phyloP scores from a whole-genome alignment of 2,888 invertebrate genomes.

The Xylophagus ater region DNA sequence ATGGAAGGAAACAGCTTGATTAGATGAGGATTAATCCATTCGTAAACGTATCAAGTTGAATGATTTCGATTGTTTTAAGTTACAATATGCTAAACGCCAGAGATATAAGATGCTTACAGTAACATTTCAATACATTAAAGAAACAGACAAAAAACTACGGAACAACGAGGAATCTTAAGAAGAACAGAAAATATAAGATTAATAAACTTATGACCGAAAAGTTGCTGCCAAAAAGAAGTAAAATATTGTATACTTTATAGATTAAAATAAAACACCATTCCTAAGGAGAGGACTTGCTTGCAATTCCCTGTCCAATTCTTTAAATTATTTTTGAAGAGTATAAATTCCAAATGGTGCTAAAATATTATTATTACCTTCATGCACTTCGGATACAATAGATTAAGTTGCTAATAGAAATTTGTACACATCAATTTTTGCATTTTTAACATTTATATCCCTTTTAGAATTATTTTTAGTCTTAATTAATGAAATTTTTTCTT shows the following conservation, averaged over 20 bases:
- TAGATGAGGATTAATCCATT: constrained; percentile 75
- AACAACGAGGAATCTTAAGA: constrained; percentile 36
- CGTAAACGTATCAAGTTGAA: constrained; percentile 75
- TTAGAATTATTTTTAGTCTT: too few species aligned
- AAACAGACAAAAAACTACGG: constrained; percentile 54
- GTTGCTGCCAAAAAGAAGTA: constrained; percentile 43
- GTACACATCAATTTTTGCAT: too few species aligned
- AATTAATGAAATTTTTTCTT: too few species aligned
- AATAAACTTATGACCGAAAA: constrained; percentile 39
- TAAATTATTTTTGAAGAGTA: too few species aligned
- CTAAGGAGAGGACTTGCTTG: too few species aligned
- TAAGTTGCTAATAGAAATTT: too few species aligned
- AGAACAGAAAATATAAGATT: constrained; percentile 35
- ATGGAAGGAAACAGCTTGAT: constrained; percentile 86
- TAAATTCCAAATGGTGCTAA: too few species aligned
- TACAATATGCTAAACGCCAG: constrained; percentile 78
- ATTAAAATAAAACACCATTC: too few species aligned
- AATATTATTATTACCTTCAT: too few species aligned
- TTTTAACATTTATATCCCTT: too few species aligned
- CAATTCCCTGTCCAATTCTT: too few species aligned
- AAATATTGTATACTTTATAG: constrained; percentile 26
- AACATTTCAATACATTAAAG: constrained; percentile 62
- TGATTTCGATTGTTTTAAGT: constrained; percentile 93
- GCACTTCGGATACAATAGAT: too few species aligned
- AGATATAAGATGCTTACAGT: constrained; percentile 71